phyloP scores from a whole-genome alignment of 2,113 vertebrate species.

The Trachemys scripta region DNA sequence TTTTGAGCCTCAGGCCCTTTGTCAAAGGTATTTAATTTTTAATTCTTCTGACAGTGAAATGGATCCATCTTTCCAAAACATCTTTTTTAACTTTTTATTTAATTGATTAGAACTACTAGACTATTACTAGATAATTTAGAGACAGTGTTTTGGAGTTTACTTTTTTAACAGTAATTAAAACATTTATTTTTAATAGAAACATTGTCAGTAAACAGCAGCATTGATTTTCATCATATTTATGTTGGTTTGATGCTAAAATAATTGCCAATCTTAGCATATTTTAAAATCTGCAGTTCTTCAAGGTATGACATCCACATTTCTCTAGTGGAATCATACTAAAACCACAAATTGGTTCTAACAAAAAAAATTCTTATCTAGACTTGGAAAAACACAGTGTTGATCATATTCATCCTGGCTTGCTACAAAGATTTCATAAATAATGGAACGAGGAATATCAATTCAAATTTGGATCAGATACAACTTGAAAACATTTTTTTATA shows the following conservation, averaged over 20 bases:
- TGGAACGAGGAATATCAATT: rapidly evolving
- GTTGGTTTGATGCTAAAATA: neutral
- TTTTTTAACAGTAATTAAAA: neutral
- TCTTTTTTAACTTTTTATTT: neutral
- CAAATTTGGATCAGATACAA: neutral
- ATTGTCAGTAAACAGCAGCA: neutral
- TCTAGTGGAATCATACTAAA: neutral
- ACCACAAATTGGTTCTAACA: neutral
- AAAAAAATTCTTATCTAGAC: neutral
- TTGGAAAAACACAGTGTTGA: neutral
- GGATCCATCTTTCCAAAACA: neutral
- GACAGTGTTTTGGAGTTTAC: neutral
- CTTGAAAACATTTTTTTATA: neutral
- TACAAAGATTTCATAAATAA: neutral
- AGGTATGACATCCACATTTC: neutral
- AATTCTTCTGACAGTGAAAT: neutral
- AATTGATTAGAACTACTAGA: neutral
- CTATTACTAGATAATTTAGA: neutral
- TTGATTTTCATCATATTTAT: neutral
- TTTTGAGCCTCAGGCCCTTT: neutral
- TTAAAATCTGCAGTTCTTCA: neutral
- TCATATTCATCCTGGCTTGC: neutral
- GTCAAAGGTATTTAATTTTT: neutral
- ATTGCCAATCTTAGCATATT: neutral
- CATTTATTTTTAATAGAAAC: neutral